phyloP scores from a whole-genome alignment of 2,113 vertebrate species.

The Urocitellus parryii region DNA sequence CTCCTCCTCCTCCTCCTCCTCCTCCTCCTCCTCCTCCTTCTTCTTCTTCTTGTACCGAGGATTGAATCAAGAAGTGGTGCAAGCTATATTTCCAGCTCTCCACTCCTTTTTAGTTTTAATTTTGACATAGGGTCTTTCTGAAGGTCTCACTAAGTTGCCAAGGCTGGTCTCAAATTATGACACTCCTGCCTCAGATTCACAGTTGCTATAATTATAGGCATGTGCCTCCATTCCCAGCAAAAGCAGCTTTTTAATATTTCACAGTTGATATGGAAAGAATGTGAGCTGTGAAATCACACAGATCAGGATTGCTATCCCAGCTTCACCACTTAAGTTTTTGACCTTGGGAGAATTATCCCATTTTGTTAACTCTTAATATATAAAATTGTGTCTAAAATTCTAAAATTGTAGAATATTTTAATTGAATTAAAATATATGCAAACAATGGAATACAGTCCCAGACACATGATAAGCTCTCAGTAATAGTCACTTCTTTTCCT shows the following conservation, averaged over 20 bases:
- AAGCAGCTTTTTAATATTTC: not conserved
- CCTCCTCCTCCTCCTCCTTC: too few species aligned
- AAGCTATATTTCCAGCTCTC: too few species aligned
- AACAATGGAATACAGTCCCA: not conserved
- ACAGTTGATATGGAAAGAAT: not conserved
- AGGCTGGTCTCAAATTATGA: too few species aligned
- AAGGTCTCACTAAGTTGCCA: too few species aligned
- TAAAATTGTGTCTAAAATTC: not conserved
- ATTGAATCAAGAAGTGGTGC: too few species aligned
- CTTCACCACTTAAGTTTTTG: not conserved
- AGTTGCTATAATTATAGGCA: too few species aligned
- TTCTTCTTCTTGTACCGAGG: too few species aligned
- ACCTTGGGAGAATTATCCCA: not conserved
- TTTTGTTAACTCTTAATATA: not conserved
- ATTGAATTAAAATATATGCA: not conserved
- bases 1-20: too few species aligned
- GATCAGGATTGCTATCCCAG: not conserved
- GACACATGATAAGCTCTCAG: not conserved
- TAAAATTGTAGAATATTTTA: constrained; percentile 34
- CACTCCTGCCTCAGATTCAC: too few species aligned
- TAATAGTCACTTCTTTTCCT: not conserved
- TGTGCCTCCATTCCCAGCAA: not conserved
- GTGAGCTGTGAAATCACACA: not conserved
- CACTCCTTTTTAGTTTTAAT: too few species aligned
- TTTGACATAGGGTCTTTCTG: too few species aligned